Evolutionary conservation across 2,797 vertebrate genomes (phyloP).

Genomic region (Fringilla coelebs): DNA sequence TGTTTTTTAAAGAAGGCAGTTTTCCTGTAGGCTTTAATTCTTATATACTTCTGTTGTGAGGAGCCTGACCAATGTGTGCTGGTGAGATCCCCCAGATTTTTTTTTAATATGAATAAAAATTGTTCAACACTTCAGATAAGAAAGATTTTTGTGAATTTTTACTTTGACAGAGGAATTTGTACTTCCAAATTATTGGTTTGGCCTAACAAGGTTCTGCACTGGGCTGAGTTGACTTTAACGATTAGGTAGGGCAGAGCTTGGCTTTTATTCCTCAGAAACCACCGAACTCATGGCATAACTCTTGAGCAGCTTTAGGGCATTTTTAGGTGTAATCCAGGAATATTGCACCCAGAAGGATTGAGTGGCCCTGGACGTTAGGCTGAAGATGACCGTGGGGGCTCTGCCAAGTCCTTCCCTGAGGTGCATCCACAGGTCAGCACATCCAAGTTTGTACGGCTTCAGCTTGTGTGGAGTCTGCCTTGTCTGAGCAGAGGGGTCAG

Average conservation of each 20-base stretch:
- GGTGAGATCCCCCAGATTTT: background rate
- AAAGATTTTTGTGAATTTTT: background rate
- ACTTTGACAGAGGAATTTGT: background rate
- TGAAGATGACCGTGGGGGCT: constrained; percentile 23
- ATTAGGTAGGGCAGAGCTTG: background rate
- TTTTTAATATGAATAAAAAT: background rate
- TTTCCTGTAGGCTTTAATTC: background rate
- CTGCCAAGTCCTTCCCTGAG: constrained; percentile 36
- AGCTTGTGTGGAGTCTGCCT: constrained; percentile 4
- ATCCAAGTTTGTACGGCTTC: background rate
- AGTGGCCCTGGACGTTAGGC: background rate
- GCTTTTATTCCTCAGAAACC: background rate
- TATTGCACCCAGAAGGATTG: background rate
- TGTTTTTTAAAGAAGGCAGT: background rate
- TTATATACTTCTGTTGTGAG: background rate
- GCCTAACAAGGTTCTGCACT: background rate
- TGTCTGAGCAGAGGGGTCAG: background rate
- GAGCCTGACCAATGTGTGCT: background rate
- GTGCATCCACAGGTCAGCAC: background rate
- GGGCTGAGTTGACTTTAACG: background rate
- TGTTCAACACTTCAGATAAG: background rate
- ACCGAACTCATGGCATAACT: background rate
- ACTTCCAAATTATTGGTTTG: background rate
- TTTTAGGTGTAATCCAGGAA: constrained; percentile 25
- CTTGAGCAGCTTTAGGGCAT: background rate